Conservation (phyloP, 2,113 vertebrate species). For the Leucopsar rothschildi region DNA sequence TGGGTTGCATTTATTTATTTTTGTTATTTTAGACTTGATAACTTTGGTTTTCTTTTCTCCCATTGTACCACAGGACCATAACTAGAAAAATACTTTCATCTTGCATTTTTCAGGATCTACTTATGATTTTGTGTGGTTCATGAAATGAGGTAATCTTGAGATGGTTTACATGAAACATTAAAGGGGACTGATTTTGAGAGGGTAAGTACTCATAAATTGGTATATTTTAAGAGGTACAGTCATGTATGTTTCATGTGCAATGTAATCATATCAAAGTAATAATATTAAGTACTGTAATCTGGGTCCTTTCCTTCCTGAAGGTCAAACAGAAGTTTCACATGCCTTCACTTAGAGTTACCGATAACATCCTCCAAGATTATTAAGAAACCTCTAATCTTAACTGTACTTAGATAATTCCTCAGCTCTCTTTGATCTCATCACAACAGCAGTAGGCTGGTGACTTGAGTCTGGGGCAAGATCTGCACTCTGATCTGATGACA, state of each 20-base stretch:
- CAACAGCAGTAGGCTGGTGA: background rate
- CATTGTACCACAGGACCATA: background rate
- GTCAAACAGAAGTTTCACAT: background rate
- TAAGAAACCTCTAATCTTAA: background rate
- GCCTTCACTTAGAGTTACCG: background rate
- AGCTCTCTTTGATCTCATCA: background rate
- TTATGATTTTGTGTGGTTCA: background rate
- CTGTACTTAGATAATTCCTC: background rate
- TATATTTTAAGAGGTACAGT: background rate
- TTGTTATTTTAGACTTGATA: background rate
- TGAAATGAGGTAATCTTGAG: background rate
- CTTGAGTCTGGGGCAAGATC: background rate
- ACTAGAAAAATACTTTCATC: background rate
- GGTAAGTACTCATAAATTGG: background rate
- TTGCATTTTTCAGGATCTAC: background rate
- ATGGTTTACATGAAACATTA: background rate
- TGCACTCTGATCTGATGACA: background rate
- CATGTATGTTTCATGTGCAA: rapidly evolving
- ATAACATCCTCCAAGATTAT: background rate
- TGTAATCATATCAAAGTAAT: background rate
- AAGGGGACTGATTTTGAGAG: background rate
- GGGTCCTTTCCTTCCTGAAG: background rate
- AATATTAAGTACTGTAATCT: background rate
- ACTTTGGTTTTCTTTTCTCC: background rate
- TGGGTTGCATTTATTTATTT: background rate